A percentile compares a stretch with the other conserved stretches of the same genome.
phyloP scores from a whole-genome alignment of 2,888 invertebrate species.

The Lycocerus yunnanus region DNA sequence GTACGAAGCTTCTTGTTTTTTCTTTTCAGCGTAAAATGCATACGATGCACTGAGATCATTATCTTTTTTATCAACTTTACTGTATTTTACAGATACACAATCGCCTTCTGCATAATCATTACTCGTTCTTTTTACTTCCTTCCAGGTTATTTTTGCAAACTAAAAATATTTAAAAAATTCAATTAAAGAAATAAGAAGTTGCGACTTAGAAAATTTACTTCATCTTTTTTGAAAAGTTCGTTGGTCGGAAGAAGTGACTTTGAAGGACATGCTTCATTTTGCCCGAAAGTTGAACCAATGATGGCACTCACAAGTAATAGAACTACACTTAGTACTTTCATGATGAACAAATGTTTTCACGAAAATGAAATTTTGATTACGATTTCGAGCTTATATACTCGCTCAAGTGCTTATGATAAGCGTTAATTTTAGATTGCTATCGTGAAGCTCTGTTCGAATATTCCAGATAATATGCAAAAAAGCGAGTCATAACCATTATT shows the following conservation, averaged over 20 bases:
- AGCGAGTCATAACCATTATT: background rate
- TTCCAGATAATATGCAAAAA: background rate
- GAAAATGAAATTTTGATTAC: background rate
- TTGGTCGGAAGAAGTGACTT: too few species aligned
- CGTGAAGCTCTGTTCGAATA: background rate
- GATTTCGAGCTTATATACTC: background rate
- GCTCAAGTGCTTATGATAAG: background rate
- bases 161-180: background rate
- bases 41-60: too few species aligned
- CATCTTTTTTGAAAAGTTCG: too few species aligned
- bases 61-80: too few species aligned
- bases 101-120: background rate
- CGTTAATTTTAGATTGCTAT: background rate
- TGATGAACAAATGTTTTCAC: background rate
- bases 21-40: too few species aligned
- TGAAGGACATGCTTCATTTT: too few species aligned
- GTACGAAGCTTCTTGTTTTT: too few species aligned
- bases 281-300: background rate
- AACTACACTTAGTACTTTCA: background rate
- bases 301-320: background rate
- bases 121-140: background rate
- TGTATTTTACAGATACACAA: too few species aligned
- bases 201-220: background rate
- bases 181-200: background rate
- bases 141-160: rapidly evolving